Evolutionary conservation across 2,113 vertebrate genomes (phyloP).

Genomic region (Protobothrops mucrosquamatus): DNA sequence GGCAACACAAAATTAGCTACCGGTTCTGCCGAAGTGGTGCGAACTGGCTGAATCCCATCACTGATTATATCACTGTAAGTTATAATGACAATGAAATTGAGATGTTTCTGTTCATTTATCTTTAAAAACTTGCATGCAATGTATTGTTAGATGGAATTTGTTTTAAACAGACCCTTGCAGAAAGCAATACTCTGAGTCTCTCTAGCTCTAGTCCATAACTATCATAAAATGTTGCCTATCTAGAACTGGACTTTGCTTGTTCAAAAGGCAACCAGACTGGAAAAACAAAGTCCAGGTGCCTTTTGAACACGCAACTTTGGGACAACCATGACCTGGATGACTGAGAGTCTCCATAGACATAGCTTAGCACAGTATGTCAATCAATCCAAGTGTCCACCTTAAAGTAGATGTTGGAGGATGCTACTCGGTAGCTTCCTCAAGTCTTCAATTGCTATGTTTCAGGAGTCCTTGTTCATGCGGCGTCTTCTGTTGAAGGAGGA

Average conservation of each 20-base stretch:
- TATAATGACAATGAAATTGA: background rate
- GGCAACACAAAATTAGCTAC: too few species aligned
- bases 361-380: background rate
- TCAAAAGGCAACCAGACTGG: background rate
- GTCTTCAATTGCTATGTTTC: slow-evolving; percentile 11
- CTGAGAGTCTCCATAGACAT: background rate
- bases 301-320: background rate
- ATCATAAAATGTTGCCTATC: background rate
- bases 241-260: background rate
- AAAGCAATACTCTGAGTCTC: background rate
- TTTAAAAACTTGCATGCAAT: background rate
- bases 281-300: background rate
- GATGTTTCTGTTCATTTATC: background rate
- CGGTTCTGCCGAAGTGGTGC: too few species aligned
- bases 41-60: too few species aligned
- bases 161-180: background rate
- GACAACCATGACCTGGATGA: background rate
- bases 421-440: background rate
- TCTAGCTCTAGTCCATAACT: background rate
- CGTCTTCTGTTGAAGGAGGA: slow-evolving; percentile 66
- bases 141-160: background rate
- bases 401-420: background rate
- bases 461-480: slow-evolving; percentile 5
- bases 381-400: background rate
- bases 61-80: background rate